Evolutionary conservation across 2,888 invertebrate genomes (phyloP).

Genomic region (Conus canariensis): DNA sequence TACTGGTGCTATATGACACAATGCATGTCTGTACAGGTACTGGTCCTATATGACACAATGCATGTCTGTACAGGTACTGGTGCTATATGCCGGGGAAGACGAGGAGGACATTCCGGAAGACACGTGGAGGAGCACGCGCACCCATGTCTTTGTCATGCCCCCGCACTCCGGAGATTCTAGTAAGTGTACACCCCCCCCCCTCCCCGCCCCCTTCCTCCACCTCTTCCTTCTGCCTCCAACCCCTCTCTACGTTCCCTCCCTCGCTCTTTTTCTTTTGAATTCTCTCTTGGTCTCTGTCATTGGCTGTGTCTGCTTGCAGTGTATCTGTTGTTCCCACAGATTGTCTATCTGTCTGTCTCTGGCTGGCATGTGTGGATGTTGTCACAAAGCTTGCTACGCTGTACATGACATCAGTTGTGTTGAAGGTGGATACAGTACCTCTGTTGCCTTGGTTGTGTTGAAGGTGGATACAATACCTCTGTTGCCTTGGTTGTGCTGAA

Average conservation of each 20-base stretch:
- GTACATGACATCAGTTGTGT: no score
- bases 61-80: not conserved
- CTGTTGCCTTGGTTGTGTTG: no score
- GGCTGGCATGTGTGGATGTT: not conserved
- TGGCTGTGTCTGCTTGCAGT: not conserved
- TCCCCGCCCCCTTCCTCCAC: not conserved
- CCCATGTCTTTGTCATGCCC: conserved; percentile 24
- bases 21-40: not conserved
- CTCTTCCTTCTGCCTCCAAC: not conserved
- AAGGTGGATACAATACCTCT: no score
- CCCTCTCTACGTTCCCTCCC: not conserved
- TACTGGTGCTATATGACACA: not conserved
- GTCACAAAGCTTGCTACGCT: no score
- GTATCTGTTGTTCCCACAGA: no score
- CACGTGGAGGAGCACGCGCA: not conserved
- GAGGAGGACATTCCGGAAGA: not conserved
- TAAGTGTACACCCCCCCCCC: not conserved
- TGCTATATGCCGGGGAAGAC: conserved; percentile 8
- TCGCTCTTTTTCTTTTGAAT: conserved; percentile 9
- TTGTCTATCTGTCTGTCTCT: not conserved
- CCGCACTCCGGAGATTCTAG: not conserved
- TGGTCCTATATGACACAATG: not conserved
- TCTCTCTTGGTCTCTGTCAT: conserved; percentile 22
- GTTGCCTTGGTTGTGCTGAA: no score
- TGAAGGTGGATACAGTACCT: no score